phyloP scores from a whole-genome alignment of 2,888 invertebrate species.

The Andrena chrysosceles region DNA sequence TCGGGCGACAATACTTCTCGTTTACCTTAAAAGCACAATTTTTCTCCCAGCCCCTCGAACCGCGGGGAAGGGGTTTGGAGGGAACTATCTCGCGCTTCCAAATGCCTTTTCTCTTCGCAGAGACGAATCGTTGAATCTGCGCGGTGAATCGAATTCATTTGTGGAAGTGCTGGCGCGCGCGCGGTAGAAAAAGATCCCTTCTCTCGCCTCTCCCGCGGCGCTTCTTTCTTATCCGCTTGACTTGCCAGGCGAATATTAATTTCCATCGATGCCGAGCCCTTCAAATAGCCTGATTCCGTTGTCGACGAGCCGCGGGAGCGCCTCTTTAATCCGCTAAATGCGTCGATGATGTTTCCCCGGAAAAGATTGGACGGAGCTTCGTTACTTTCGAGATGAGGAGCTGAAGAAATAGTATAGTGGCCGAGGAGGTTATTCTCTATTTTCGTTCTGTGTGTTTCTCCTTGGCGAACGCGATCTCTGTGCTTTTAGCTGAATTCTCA shows the following conservation, averaged over 20 bases:
- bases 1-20: slow-evolving; percentile 59
- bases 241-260: slow-evolving; percentile 52
- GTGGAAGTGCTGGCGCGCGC: slow-evolving; percentile 53
- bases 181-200: slow-evolving; percentile 3
- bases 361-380: not conserved
- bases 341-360: not conserved
- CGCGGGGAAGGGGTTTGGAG: not conserved
- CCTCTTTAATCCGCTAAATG: slow-evolving; percentile 18
- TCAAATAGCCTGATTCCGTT: slow-evolving; percentile 18
- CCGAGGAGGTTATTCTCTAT: slow-evolving; percentile 1
- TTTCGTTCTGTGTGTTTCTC: slow-evolving; percentile 12
- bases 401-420: not conserved
- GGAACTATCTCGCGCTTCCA: slow-evolving; percentile 48
- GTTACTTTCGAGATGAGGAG: slow-evolving; percentile 22
- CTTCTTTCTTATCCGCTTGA: slow-evolving; percentile 13
- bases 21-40: slow-evolving; percentile 65
- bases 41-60: slow-evolving; percentile 46
- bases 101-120: slow-evolving; percentile 29
- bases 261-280: slow-evolving; percentile 25
- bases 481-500: not conserved
- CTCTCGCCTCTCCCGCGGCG: not conserved
- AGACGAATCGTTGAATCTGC: slow-evolving; percentile 51
- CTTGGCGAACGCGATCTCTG: not conserved
- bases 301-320: not conserved
- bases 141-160: slow-evolving; percentile 64